Conservation (phyloP, 2,888 invertebrate species). For the Watsonalla cultraria region DNA sequence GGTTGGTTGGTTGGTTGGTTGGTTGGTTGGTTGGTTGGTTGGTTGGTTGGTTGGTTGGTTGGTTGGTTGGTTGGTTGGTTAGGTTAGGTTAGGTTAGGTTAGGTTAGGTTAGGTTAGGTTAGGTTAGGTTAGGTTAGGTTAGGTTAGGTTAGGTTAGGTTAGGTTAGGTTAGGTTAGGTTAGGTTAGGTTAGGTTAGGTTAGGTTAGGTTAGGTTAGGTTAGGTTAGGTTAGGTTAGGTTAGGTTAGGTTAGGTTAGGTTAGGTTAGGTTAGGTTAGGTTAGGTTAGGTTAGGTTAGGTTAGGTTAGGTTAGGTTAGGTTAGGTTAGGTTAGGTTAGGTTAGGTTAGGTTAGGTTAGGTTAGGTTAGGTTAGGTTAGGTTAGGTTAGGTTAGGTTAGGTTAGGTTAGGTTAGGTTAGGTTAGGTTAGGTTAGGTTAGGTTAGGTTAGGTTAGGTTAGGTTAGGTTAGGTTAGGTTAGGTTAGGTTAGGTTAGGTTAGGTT, state of each 20-base stretch:
- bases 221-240: background rate
- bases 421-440: conserved; percentile 22
- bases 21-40: too few relatives aligned
- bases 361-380: conserved; percentile 16
- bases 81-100: background rate
- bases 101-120: background rate
- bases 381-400: conserved; percentile 13
- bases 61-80: background rate
- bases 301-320: conserved; percentile 12
- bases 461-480: conserved; percentile 17
- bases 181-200: background rate
- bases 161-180: background rate
- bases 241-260: conserved; percentile 5
- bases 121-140: background rate
- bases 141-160: background rate
- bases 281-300: conserved; percentile 8
- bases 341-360: conserved; percentile 12
- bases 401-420: conserved; percentile 15
- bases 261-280: conserved; percentile 9
- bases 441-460: conserved; percentile 22
- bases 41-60: too few relatives aligned
- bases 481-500: conserved; percentile 12
- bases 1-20: too few relatives aligned
- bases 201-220: background rate
- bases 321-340: conserved; percentile 10